Evolutionary conservation across 2,888 invertebrate genomes (phyloP).

Genomic region (Dasysyrphus albostriatus): DNA sequence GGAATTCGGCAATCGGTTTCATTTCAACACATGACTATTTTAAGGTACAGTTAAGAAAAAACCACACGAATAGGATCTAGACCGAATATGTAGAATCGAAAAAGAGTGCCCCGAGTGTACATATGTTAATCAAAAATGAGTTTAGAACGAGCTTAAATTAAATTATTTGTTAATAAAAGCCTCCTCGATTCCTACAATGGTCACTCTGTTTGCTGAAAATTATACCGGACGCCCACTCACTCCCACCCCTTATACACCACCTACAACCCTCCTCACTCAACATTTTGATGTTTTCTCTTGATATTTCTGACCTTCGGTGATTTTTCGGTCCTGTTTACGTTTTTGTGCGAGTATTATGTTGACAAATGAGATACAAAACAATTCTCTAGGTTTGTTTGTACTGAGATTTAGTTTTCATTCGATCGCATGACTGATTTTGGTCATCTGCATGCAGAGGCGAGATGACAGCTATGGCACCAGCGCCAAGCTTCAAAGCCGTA

Average conservation of each 20-base stretch:
- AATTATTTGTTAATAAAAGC: neutral
- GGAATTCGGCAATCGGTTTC: too few species aligned
- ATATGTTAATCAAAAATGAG: too few species aligned
- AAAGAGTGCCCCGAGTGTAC: too few species aligned
- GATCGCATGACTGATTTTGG: conserved; percentile 68
- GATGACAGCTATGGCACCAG: neutral
- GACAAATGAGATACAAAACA: conserved; percentile 72
- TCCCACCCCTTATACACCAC: neutral
- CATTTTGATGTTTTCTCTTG: conserved; percentile 55
- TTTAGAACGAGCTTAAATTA: neutral
- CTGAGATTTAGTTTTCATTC: conserved; percentile 63
- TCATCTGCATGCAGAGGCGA: conserved; percentile 63
- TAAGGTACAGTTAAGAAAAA: too few species aligned
- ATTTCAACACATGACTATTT: too few species aligned
- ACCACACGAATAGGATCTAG: too few species aligned
- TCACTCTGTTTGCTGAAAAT: neutral
- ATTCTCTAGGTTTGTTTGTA: conserved; percentile 55
- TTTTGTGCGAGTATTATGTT: conserved; percentile 60
- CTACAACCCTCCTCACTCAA: neutral
- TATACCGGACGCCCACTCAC: neutral
- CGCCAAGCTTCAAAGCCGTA: neutral
- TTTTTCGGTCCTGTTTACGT: conserved; percentile 69
- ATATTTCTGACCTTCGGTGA: conserved; percentile 64
- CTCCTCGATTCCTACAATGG: neutral
- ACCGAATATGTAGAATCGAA: too few species aligned